Percentiles rank a stretch among this genome's conserved stretches.
Conservation (phyloP, 92 coral and sea anemone genomes). For the Porites divaricata region DNA sequence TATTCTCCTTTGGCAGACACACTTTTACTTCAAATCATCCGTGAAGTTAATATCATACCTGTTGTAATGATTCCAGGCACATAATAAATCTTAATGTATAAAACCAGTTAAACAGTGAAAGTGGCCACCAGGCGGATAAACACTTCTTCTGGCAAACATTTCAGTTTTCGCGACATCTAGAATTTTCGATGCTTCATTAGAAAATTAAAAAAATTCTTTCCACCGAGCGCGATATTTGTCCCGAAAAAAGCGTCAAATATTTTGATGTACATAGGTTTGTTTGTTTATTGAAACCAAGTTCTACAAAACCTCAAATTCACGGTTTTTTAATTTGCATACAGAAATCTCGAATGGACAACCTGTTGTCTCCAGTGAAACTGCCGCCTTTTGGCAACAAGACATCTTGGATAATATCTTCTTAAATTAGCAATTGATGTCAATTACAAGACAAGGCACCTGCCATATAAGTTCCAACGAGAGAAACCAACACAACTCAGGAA, state of each 20-base stretch:
- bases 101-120: neutral
- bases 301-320: conserved; percentile 21
- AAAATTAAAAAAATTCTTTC: neutral
- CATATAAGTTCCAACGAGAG: neutral
- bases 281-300: conserved; percentile 21
- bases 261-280: neutral
- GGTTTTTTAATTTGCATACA: conserved; percentile 3
- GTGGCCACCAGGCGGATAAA: conserved; percentile 18
- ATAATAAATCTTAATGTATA: neutral
- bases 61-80: neutral
- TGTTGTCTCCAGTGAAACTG: neutral
- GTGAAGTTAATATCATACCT: neutral
- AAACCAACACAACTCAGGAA: neutral
- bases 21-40: neutral
- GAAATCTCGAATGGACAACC: conserved; percentile 6
- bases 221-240: neutral
- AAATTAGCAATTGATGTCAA: neutral
- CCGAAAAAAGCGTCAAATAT: neutral
- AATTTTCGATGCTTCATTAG: neutral
- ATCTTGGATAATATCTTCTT: neutral
- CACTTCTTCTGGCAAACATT: conserved; percentile 1
- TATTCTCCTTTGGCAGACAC: neutral
- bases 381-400: neutral
- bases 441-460: neutral
- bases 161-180: neutral